Base-by-base conservation (phyloP, 2,797 vertebrate genomes). In the Sitta carolinensis region DNA sequence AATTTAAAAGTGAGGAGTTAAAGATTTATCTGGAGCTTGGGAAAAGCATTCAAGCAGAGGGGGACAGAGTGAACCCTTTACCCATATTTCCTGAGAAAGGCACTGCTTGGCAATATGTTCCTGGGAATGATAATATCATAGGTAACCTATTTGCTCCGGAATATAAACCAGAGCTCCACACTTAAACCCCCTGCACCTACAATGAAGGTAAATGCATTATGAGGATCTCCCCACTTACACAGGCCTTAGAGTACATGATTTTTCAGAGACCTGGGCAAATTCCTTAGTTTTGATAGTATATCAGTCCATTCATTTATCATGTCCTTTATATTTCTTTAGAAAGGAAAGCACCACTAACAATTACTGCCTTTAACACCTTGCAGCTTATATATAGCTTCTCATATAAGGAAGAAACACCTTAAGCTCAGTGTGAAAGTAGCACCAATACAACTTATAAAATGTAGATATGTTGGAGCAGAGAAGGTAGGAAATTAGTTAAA, bases 1-100 rank as follows among this genome's bases (percentile, higher is more conserved):
- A 73, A 79, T 76, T 82, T 84, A 79, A 81, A 94, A 94, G 52
- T 34, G 59, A 83, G 69, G 87, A 93, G 95, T 97, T 97, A 97
- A 97, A 93, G 75, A 96, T 95, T 96, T 89, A 96, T 94, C 62
- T 66, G 50, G 54, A 85, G 87, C 89, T 94, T 96, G 95, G 93
- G 95, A 96, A 96, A 97, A 90, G 91, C 95, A 93, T 87, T 94
- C 80, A 95, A 94, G 94, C 96, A 96, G 80, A 87, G 84, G 95
- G 38, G 20, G 45, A 74, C n/a, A 76, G 32, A 50, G 42, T 48
- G 73, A 82, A 88, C 52, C 38, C 76, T 94, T 92, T 88, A 90
- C 89, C 59, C 57, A 58, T 7, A 38, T 11, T 68, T 48, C 77
- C 70, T 61, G 73, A 91, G 76, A 95, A 93, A 79, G 36, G 79